A percentile compares a stretch with the other conserved stretches of the same genome.
Evolutionary conservation across 2,797 vertebrate species (phyloP).

Genomic region (Danio choprae): DNA sequence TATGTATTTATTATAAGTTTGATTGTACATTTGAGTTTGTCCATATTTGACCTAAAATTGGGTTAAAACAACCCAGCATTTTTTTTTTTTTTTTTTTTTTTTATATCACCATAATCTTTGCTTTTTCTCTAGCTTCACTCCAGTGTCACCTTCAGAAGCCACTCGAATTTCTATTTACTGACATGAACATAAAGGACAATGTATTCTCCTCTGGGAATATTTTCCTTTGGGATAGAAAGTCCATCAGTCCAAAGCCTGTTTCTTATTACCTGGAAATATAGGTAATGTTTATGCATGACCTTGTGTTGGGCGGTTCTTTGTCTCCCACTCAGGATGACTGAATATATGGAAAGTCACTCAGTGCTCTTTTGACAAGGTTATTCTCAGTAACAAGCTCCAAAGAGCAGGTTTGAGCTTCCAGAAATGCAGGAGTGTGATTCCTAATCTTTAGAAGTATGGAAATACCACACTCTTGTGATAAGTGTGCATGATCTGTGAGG

Average conservation of each 20-base stretch:
- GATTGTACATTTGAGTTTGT: too few relatives aligned
- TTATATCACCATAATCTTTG: slow-evolving; percentile 21
- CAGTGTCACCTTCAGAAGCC: slow-evolving; percentile 49
- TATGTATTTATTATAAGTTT: too few relatives aligned
- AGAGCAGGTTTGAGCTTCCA: slow-evolving; percentile 8
- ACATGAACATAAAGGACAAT: slow-evolving; percentile 64
- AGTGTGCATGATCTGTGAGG: slow-evolving; percentile 6
- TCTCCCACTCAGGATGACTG: slow-evolving; percentile 8
- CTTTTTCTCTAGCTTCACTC: slow-evolving; percentile 37
- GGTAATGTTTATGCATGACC: slow-evolving; percentile 59
- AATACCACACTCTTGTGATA: slow-evolving; percentile 30
- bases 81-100: too few relatives aligned
- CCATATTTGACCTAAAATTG: too few relatives aligned
- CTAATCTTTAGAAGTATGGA: slow-evolving; percentile 34
- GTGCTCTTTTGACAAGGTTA: slow-evolving; percentile 34
- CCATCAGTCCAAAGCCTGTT: slow-evolving; percentile 61
- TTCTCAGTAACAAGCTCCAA: slow-evolving; percentile 26
- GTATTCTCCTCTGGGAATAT: slow-evolving; percentile 52
- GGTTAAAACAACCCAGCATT: too few relatives aligned
- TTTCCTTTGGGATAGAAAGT: slow-evolving; percentile 48
- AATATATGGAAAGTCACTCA: slow-evolving; percentile 41
- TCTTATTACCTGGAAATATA: slow-evolving; percentile 57
- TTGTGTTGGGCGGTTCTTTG: slow-evolving; percentile 30
- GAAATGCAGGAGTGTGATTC: slow-evolving; percentile 28
- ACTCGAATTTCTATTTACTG: slow-evolving; percentile 63